These are phyloP conservation scores for Montipora capitata DNA, from an alignment of 92 coral and sea anemone species.

Conservation along the genomic window DNA sequence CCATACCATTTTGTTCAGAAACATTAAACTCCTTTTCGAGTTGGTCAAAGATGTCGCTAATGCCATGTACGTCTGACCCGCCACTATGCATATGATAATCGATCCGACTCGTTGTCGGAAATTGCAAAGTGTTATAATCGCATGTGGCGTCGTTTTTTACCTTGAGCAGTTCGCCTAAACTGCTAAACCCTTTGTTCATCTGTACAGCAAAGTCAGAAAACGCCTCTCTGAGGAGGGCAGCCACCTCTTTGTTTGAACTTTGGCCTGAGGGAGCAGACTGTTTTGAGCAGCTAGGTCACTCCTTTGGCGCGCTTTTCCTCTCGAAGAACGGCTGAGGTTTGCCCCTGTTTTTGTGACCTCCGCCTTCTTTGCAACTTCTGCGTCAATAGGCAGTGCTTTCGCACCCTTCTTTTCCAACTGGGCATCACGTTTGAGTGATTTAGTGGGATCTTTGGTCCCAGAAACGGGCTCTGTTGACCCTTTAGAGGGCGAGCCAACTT, in stretches of 20 bases:
- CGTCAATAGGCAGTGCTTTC: not conserved
- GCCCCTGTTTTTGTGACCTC: not conserved
- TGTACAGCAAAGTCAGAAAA: slow-evolving; percentile 16
- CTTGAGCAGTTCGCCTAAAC: not conserved
- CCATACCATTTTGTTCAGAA: slow-evolving; percentile 47
- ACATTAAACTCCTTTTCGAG: slow-evolving; percentile 31
- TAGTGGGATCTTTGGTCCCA: slow-evolving; percentile 12
- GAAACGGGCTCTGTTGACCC: not conserved
- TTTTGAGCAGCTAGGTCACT: slow-evolving; percentile 1
- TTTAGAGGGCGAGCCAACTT: not conserved
- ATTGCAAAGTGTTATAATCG: not conserved
- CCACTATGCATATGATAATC: not conserved
- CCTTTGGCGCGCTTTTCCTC: slow-evolving; percentile 18
- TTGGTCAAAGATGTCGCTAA: slow-evolving; percentile 13
- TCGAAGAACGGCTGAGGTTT: not conserved
- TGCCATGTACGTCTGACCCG: not conserved
- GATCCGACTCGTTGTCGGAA: slow-evolving; percentile 1
- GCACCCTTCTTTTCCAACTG: not conserved
- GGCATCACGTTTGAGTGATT: slow-evolving; percentile 10
- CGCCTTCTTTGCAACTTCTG: not conserved
- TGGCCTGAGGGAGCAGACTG: slow-evolving; percentile 19
- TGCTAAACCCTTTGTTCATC: slow-evolving; percentile 19
- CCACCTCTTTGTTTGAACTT: slow-evolving; percentile 27
- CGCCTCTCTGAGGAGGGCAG: slow-evolving; percentile 17
- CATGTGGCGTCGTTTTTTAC: slow-evolving; percentile 6